A percentile compares a stretch with the other conserved stretches of the same genome.
phyloP scores from a whole-genome alignment of 2,888 invertebrate species.

The Drosophila paranaensis region DNA sequence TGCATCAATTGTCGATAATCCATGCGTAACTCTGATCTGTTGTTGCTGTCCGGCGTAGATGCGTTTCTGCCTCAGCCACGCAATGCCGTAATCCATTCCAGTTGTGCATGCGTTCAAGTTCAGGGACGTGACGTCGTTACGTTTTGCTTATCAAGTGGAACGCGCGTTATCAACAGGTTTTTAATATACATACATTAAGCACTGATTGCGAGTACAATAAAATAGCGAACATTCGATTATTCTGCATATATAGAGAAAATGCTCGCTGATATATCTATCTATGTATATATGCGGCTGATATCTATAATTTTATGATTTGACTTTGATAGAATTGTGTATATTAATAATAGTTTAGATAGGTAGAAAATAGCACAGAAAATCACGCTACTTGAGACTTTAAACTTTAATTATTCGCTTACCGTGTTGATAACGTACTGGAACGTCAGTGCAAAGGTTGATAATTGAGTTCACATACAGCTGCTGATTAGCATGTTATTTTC shows the following conservation, averaged over 20 bases:
- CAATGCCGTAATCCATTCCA: constrained; percentile 19
- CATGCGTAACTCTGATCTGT: not conserved
- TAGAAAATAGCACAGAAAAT: not conserved
- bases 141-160: constrained; percentile 47
- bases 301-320: not conserved
- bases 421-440: constrained; percentile 28
- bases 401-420: constrained; percentile 19
- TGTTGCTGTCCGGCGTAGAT: not conserved
- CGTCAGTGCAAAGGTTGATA: constrained; percentile 47
- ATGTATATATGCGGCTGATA: not conserved
- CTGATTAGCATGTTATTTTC: constrained; percentile 41
- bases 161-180: constrained; percentile 38
- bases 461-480: constrained; percentile 35
- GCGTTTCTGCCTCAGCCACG: not conserved
- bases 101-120: constrained; percentile 82
- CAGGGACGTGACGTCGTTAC: constrained; percentile 47
- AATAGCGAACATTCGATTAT: not conserved
- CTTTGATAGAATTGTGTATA: not conserved
- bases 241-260: not conserved
- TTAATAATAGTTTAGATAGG: not conserved
- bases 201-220: constrained; percentile 9
- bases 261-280: not conserved
- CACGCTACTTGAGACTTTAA: constrained; percentile 18
- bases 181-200: constrained; percentile 10
- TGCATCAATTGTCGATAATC: not conserved